Percentiles rank a stretch among this genome's conserved stretches.
phyloP scores from a whole-genome alignment of 92 coral and sea anemone genomes.

The Meandrina meandrites region DNA sequence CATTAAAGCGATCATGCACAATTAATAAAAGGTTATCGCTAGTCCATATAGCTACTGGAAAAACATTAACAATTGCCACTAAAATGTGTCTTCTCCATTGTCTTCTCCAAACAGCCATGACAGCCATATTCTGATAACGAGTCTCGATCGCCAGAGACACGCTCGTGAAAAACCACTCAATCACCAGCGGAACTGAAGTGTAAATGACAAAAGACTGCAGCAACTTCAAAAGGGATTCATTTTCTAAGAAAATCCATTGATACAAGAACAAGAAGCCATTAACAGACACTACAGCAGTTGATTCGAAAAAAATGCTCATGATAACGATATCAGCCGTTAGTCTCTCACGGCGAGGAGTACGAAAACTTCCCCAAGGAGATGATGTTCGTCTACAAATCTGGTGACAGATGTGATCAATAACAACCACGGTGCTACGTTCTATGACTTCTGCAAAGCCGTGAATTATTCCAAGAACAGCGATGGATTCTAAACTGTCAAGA shows the following conservation, averaged over 20 bases:
- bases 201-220: not conserved
- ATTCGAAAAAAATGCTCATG: slow-evolving; percentile 36
- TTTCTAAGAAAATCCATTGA: not conserved
- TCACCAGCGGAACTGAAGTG: not conserved
- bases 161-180: slow-evolving; percentile 48
- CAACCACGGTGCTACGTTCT: not conserved
- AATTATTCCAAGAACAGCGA: not conserved
- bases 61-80: not conserved
- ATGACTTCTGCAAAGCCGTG: not conserved
- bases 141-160: slow-evolving; percentile 39
- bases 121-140: slow-evolving; percentile 47
- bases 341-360: slow-evolving; percentile 48
- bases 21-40: not conserved
- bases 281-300: slow-evolving; percentile 34
- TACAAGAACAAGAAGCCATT: not conserved
- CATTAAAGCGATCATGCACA: not conserved
- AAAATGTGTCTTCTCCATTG: slow-evolving; percentile 28
- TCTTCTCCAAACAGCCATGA: slow-evolving; percentile 47
- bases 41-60: not conserved
- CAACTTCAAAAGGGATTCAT: not conserved
- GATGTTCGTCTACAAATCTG: not conserved
- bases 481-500: not conserved
- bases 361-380: slow-evolving; percentile 46
- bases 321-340: slow-evolving; percentile 45
- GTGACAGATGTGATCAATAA: not conserved